These are phyloP conservation scores for Myotis myotis DNA, from an alignment of 2,797 vertebrate genomes.

Conservation along the genomic window DNA sequence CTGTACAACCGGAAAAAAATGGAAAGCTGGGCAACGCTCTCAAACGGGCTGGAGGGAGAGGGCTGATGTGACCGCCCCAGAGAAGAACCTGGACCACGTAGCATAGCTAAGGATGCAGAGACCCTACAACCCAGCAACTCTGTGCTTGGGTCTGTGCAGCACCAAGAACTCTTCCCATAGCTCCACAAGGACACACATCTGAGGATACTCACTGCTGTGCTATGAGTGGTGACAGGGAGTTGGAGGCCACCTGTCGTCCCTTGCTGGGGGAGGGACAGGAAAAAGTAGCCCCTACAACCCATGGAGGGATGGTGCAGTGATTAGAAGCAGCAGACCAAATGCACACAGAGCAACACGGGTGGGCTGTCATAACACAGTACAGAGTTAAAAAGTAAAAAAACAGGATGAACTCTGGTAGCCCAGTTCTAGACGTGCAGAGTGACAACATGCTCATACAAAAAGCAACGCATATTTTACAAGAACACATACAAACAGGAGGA, in stretches of 20 bases:
- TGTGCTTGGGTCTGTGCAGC: background rate
- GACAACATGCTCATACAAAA: background rate
- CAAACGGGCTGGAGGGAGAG: background rate
- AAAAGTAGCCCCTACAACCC: background rate
- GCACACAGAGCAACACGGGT: too few species aligned
- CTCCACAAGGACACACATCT: background rate
- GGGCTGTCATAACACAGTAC: background rate
- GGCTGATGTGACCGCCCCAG: fast-evolving
- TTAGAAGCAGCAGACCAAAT: background rate
- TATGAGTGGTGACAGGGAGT: too few species aligned
- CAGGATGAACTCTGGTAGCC: background rate
- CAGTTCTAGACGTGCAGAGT: background rate
- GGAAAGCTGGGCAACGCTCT: background rate
- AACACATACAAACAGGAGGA: background rate
- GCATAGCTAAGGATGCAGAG: background rate
- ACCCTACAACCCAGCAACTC: background rate
- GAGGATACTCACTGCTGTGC: fast-evolving
- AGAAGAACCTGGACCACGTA: background rate
- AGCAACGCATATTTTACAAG: background rate
- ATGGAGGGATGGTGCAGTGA: fast-evolving
- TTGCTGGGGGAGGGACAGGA: background rate
- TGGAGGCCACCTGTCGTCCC: background rate
- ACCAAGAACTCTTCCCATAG: background rate
- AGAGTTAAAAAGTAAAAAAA: background rate
- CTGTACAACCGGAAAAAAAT: background rate